Base-by-base conservation (phyloP, 2,888 invertebrate genomes). In the Nymphalis c-album region DNA sequence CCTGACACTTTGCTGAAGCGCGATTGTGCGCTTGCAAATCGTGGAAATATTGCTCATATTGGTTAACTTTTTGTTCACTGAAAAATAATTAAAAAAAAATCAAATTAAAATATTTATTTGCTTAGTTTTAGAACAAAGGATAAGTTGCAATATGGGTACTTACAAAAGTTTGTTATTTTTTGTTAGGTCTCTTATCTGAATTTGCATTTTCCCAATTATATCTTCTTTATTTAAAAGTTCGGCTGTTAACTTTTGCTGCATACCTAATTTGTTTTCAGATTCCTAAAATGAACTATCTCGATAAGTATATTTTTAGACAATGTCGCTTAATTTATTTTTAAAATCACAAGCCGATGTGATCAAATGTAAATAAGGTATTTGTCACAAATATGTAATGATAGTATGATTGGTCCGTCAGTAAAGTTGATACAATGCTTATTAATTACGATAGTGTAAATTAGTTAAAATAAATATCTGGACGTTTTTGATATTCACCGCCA, bases 141-240 rank as follows among this genome's bases (percentile, higher is more conserved):
- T 17, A n/a, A 40, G 40, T 13, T 40, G 31, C 7, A 18, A 5
- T 53, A 45, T 45, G 26, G 26, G 45, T 60, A 80, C 83, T 78
- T 77, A 92, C 92, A 88, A 88, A 17, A 91, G 74, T 79, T 91
- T 91, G 10, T 88, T 84, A 73, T 83, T 90, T 81, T 91, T 92
- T 7, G 84, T 85, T 60, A 90, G 74, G 67, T 92, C 91, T 73
- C 90, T 80, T 64, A 90, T 84, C 79, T 92, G 91, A 67, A 75
- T 79, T 75, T 91, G 91, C 88, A 92, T 88, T 73, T 92, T 90
- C 60, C 80, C 81, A 66, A 91, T 75, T 70, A 88, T 81, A 81
- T 92, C 91, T 71, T 92, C 92, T 73, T 92, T 93, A 71, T 81
- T 87, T 8, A 90, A 72, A 45, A 93, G 82, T 71, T 93, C 93